Evolutionary conservation across 2,888 invertebrate genomes (phyloP), one percentile per base, ranked within the genome.

Genomic region (Germaria angustata): DNA sequence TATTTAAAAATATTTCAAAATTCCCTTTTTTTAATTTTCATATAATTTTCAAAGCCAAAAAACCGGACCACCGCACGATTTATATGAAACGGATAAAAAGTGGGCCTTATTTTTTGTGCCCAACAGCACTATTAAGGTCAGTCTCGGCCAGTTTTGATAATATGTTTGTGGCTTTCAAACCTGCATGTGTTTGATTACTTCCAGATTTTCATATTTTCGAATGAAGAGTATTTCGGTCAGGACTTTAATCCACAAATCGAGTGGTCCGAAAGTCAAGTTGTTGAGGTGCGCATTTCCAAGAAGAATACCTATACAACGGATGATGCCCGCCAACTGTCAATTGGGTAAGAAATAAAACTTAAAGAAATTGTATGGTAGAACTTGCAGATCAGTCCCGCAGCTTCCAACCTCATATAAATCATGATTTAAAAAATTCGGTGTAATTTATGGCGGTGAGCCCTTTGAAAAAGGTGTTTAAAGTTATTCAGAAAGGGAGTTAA

Each of bases 261-360:
- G 1, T 95, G 95, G 95, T 93, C 94, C 53, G 93, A 87, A 65
- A 87, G 86, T 36, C 88, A 91, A 80, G 79, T 87, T 0, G 89
- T 88, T 2, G 91, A 90, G 79, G 87, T 91, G 13, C 87, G 91
- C 4, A 91, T 96, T 88, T 94, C 95, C 0, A 94, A 95, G 24
- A 95, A 95, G 87, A 94, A 95, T 87, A 95, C 95, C 0, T 95
- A 95, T 88, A 95, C 95, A 0, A 95, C 95, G 0, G 93, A 93
- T 76, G 95, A 95, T 87, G 95, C 95, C 0, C 92, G 93, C 0
- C 95, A 95, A 86, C 90, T 96, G 53, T 92, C 92, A 1, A 92
- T 93, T 55, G 89, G 89, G 88, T 89, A 84, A 73, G 72, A 6
- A 53, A 32, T 32, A 51, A 51, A n/a, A 11, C 11, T 13, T 39